Conservation (phyloP, 2,888 invertebrate genomes). For the Tanytarsus gracilentus region DNA sequence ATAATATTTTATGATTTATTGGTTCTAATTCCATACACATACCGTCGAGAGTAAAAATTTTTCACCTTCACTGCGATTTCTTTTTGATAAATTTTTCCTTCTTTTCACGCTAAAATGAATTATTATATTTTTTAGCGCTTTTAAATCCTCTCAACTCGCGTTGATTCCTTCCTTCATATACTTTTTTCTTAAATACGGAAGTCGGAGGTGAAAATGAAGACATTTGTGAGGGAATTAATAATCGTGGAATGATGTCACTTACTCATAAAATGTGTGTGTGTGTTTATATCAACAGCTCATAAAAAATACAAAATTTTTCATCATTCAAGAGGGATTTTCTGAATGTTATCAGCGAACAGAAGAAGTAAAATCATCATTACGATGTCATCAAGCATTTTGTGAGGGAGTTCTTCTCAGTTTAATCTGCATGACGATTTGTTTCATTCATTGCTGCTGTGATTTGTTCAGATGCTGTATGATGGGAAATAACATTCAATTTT, state of each 20-base stretch:
- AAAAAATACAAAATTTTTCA: too few species aligned
- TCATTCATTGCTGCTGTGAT: neutral
- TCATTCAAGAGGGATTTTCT: neutral
- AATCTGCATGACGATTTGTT: slow-evolving; percentile 6
- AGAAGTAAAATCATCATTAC: neutral
- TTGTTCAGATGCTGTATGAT: neutral
- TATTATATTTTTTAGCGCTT: slow-evolving; percentile 12
- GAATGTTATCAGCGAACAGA: neutral
- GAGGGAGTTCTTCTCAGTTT: neutral
- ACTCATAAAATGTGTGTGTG: too few species aligned
- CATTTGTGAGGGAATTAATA: slow-evolving; percentile 20
- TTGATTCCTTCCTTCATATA: too few species aligned
- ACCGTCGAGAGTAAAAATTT: slow-evolving; percentile 1
- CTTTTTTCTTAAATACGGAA: neutral
- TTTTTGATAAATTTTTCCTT: slow-evolving; percentile 26
- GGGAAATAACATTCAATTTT: neutral
- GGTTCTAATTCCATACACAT: slow-evolving; percentile 27
- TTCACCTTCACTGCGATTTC: slow-evolving; percentile 10
- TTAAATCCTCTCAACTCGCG: slow-evolving; percentile 8
- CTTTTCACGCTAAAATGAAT: too few species aligned
- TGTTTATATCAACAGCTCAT: too few species aligned
- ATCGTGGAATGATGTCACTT: slow-evolving; percentile 3
- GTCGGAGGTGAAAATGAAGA: slow-evolving; percentile 17
- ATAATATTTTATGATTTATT: slow-evolving; percentile 29
- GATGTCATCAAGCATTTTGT: too few species aligned